Evolutionary conservation across 2,797 vertebrate genomes (phyloP).

Genomic region (Mormyrus proboscirostris): DNA sequence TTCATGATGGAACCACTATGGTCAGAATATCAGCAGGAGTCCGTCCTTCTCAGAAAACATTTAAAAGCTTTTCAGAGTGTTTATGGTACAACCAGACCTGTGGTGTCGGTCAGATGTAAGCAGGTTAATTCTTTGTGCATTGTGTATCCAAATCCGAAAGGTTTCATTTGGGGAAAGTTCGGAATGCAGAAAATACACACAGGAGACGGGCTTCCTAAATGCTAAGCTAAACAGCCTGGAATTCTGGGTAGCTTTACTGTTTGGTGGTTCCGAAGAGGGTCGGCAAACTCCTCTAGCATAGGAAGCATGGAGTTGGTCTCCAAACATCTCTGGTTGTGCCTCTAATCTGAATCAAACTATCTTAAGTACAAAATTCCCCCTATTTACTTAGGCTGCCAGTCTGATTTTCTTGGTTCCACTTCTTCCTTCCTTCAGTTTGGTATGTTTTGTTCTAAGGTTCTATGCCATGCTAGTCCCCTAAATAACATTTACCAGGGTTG

Average conservation of each 20-base stretch:
- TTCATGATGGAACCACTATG: background rate
- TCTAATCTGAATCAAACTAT: background rate
- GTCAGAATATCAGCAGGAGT: background rate
- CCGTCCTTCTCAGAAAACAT: background rate
- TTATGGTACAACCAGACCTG: background rate
- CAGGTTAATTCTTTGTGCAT: background rate
- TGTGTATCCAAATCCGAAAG: background rate
- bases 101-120: background rate
- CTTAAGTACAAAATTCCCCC: background rate
- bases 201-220: background rate
- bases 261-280: background rate
- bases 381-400: background rate
- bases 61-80: background rate
- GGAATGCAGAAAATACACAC: background rate
- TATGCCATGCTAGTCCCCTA: slow-evolving; percentile 21
- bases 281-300: background rate
- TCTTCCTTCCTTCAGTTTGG: background rate
- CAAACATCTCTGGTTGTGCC: background rate
- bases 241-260: background rate
- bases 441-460: slow-evolving; percentile 10
- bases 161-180: background rate
- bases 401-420: background rate
- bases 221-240: background rate
- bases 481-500: slow-evolving; percentile 29
- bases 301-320: background rate